These are phyloP conservation scores for Coenonympha glycerion DNA, from an alignment of 2,888 invertebrate genomes.

Conservation along the genomic window DNA sequence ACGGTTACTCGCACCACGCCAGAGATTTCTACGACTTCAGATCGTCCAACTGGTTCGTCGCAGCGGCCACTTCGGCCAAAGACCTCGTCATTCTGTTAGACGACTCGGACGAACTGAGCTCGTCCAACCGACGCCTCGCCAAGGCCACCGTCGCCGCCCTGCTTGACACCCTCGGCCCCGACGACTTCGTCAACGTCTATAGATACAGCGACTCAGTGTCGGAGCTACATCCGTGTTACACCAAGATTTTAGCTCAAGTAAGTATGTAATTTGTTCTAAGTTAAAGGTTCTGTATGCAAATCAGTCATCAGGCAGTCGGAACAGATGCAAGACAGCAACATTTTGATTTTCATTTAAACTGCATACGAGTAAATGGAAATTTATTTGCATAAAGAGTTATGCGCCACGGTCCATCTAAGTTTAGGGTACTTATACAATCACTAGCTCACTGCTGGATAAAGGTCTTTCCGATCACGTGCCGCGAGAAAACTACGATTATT, in stretches of 20 bases:
- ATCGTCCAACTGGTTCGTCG: constrained; percentile 95
- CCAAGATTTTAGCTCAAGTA: constrained; percentile 91
- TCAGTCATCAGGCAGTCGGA: too few species aligned
- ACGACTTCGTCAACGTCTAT: constrained; percentile 97
- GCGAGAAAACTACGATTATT: too few species aligned
- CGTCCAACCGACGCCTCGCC: constrained; percentile 88
- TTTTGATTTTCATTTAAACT: too few species aligned
- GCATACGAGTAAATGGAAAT: too few species aligned
- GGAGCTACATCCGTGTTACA: constrained; percentile 92
- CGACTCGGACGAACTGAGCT: constrained; percentile 91
- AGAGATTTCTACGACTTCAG: constrained; percentile 95
- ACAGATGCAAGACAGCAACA: too few species aligned
- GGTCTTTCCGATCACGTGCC: too few species aligned
- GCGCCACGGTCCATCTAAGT: too few species aligned
- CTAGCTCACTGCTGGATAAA: too few species aligned
- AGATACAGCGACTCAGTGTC: constrained; percentile 89
- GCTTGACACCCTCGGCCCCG: constrained; percentile 94
- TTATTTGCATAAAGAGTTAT: too few species aligned
- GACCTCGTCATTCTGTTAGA: constrained; percentile 97
- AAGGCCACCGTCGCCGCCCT: constrained; percentile 91
- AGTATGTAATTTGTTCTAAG: not conserved
- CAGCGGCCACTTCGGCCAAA: constrained; percentile 97
- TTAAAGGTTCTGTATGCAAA: too few species aligned
- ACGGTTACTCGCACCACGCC: constrained; percentile 84
- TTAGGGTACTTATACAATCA: too few species aligned